A percentile compares a stretch with the other conserved stretches of the same genome.
Conservation (phyloP, 2,797 vertebrate species). For the Apogon talboti region DNA sequence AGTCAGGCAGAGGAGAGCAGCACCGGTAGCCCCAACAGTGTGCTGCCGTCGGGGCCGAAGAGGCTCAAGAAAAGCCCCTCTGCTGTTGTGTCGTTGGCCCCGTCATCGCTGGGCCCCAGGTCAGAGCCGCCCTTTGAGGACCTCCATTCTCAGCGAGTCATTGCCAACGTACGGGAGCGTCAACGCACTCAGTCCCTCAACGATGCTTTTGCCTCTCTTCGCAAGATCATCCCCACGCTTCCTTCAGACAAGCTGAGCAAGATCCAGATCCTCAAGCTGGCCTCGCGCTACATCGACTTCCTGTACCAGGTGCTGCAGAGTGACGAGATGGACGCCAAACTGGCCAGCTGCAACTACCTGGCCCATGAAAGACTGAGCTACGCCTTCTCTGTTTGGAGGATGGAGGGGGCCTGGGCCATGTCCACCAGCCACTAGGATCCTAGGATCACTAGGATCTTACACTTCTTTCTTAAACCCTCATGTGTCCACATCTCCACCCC, state of each 20-base stretch:
- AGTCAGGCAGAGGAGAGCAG: slow-evolving; percentile 75
- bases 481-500: slow-evolving; percentile 61
- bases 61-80: slow-evolving; percentile 84
- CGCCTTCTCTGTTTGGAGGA: slow-evolving; percentile 95
- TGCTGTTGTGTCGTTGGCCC: slow-evolving; percentile 67
- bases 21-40: slow-evolving; percentile 77
- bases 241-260: slow-evolving; percentile 96
- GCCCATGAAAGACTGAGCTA: slow-evolving; percentile 94
- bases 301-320: slow-evolving; percentile 93
- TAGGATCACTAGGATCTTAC: slow-evolving; percentile 13
- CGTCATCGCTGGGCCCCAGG: slow-evolving; percentile 71
- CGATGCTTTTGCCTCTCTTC: slow-evolving; percentile 90
- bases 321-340: slow-evolving; percentile 89
- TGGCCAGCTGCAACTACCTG: slow-evolving; percentile 90
- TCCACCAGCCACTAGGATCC: slow-evolving; percentile 88
- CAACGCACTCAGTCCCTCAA: slow-evolving; percentile 93
- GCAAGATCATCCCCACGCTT: slow-evolving; percentile 92
- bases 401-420: slow-evolving; percentile 95
- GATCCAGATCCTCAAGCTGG: slow-evolving; percentile 93
- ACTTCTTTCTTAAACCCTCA: slow-evolving; percentile 58
- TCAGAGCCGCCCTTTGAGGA: slow-evolving; percentile 81
- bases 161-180: slow-evolving; percentile 91
- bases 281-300: slow-evolving; percentile 94
- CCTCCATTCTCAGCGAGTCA: slow-evolving; percentile 87
- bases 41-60: slow-evolving; percentile 77